Evolutionary conservation across 2,888 invertebrate genomes (phyloP), one percentile per base, ranked within the genome.

Genomic region (Tortricodes alternella): DNA sequence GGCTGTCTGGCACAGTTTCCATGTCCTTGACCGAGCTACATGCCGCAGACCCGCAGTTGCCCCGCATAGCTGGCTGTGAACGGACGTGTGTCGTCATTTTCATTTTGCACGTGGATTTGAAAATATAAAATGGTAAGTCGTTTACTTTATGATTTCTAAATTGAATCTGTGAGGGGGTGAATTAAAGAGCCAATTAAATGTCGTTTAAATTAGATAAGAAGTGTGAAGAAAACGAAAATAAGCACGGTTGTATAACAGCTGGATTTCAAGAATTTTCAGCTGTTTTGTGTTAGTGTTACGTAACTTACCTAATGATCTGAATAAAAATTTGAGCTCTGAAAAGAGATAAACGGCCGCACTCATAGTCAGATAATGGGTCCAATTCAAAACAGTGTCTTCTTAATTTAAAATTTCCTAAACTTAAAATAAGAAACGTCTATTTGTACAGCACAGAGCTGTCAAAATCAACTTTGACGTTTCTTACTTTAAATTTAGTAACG

Each of bases 1-100:
- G 74, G 73, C 70, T 67, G 76, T 62, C 75, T 89, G 89, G 85
- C 89, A 87, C 83, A 83, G 74, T 89, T 88, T 82, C 75, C 78
- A 55, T 65, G 85, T 61, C 89, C 89, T 89, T 88, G 90, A 88
- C 88, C 89, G 78, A 63, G 61, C 71, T 61, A n/a, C 29, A 4
- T 4, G 1, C 27, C 27, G 4, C n/a, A 9, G 61, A 62, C 62
- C 87, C 80, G 84, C 88, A 89, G 89, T 89, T 68, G 71, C 65
- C 69, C 85, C 78, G 83, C 81, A 77, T 72, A 69, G 69, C 76
- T 74, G 71, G 82, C 66, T 71, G 59, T 27, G 71, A 27, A 58
- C 62, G 63, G 67, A 76, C 79, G 78, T 65, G 8, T 51, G 58
- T 46, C 60, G 39, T 39, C 60, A 53, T 64, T 59, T 55, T 48